phyloP scores from a whole-genome alignment of 37 sponge, comb jelly and placozoan species.

The Oopsacas minuta region DNA sequence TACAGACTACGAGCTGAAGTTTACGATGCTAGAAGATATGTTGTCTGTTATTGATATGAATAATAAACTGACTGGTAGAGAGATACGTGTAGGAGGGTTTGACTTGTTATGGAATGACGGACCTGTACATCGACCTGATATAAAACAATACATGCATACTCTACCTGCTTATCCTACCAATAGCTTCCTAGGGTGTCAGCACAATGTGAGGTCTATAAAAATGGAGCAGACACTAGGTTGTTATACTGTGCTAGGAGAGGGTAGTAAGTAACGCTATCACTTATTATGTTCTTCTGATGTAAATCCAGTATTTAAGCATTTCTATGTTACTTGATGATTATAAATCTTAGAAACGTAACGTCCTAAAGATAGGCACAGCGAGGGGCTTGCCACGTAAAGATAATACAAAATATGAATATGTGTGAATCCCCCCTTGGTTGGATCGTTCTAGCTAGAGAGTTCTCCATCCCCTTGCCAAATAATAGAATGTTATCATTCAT shows the following conservation, averaged over 20 bases:
- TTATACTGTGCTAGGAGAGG: not conserved
- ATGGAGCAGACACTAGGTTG: not conserved
- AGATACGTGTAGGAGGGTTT: conserved; percentile 96
- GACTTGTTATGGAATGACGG: conserved; percentile 98
- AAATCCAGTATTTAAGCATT: no score
- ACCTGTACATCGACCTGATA: conserved; percentile 76
- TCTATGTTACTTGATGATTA: no score
- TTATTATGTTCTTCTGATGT: no score
- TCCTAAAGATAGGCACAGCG: no score
- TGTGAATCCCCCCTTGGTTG: no score
- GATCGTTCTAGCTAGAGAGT: no score
- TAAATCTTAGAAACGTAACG: no score
- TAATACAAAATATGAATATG: no score
- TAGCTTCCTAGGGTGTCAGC: conserved; percentile 74
- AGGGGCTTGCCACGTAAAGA: no score
- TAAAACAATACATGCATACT: conserved; percentile 64
- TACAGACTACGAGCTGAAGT: conserved; percentile 92
- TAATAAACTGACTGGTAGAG: conserved; percentile 64
- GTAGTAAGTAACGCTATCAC: not conserved
- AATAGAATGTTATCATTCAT: no score
- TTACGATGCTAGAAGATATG: conserved; percentile 83
- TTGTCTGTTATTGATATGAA: conserved; percentile 93
- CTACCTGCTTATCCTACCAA: conserved; percentile 71
- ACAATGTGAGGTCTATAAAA: conserved; percentile 25
- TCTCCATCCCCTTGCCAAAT: no score